A percentile compares a stretch with the other conserved stretches of the same genome.
Conservation (phyloP, 2,888 invertebrate species). For the Timandra comae region DNA sequence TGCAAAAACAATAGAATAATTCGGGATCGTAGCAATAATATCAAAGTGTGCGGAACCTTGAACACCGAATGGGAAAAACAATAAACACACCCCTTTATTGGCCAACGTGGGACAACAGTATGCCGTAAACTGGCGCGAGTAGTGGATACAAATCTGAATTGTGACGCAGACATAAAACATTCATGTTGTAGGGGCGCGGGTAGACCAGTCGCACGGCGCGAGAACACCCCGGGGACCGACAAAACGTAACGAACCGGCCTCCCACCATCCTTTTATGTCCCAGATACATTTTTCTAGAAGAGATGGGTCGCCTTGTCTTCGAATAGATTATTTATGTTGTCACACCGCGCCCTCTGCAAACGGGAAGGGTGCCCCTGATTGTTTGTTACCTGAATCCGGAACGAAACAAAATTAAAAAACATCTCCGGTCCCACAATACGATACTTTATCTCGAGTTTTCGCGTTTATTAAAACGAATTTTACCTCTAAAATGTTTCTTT, state of each 20-base stretch:
- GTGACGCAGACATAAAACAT: conserved; percentile 66
- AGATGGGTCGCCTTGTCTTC: conserved; percentile 48
- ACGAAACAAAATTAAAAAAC: conserved; percentile 27
- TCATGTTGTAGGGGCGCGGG: conserved; percentile 44
- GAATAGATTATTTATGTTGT: conserved; percentile 66
- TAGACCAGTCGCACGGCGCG: conserved; percentile 39
- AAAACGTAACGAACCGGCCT: conserved; percentile 71
- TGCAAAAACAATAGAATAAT: conserved; percentile 9
- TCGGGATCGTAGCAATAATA: conserved; percentile 23
- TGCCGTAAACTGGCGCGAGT: conserved; percentile 47
- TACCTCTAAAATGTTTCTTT: conserved; percentile 28
- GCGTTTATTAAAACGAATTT: conserved; percentile 23
- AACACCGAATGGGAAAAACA: conserved; percentile 45
- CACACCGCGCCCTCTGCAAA: conserved; percentile 40
- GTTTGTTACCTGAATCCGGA: conserved; percentile 42
- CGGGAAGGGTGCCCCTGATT: conserved; percentile 37
- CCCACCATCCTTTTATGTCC: conserved; percentile 60
- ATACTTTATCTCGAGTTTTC: conserved; percentile 14
- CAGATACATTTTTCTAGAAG: conserved; percentile 65
- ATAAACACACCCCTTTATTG: conserved; percentile 53
- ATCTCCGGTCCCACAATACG: conserved; percentile 13
- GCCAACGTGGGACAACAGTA: conserved; percentile 39
- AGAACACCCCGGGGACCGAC: conserved; percentile 62
- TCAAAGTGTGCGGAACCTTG: conserved; percentile 32
- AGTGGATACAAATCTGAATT: conserved; percentile 68